Evolutionary conservation across 2,888 invertebrate species (phyloP).

Genomic region (Synanthedon formicaeformis): DNA sequence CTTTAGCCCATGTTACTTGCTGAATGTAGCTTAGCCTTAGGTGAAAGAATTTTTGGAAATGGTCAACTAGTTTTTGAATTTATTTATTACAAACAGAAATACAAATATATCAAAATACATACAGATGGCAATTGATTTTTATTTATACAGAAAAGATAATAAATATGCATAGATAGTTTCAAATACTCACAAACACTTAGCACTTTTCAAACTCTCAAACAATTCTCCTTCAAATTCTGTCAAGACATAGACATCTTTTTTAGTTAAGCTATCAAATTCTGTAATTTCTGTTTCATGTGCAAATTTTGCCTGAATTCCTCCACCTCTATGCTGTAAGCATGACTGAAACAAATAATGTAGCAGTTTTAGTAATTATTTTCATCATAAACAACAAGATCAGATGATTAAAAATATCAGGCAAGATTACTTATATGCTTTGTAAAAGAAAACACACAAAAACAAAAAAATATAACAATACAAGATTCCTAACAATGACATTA

Average conservation of each 20-base stretch:
- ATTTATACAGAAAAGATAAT: neutral
- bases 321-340: conserved; percentile 67
- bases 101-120: too few relatives aligned
- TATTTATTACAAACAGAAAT: too few relatives aligned
- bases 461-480: too few relatives aligned
- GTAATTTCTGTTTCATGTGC: conserved; percentile 72
- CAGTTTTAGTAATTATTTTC: neutral
- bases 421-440: neutral
- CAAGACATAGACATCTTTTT: conserved; percentile 82
- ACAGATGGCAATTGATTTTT: neutral
- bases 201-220: conserved; percentile 74
- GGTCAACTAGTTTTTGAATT: too few relatives aligned
- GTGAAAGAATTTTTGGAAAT: too few relatives aligned
- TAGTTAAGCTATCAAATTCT: conserved; percentile 69
- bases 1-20: too few relatives aligned
- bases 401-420: neutral
- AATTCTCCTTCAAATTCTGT: conserved; percentile 80
- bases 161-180: neutral
- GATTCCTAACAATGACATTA: too few relatives aligned
- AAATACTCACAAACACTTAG: conserved; percentile 77
- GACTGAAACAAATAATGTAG: conserved; percentile 39
- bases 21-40: too few relatives aligned
- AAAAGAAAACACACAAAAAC: neutral
- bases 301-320: conserved; percentile 73
- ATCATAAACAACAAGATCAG: too few relatives aligned